These are phyloP conservation scores for Tenualosa thibaudeaui DNA, from an alignment of 2,797 vertebrate species.

Conservation along the genomic window DNA sequence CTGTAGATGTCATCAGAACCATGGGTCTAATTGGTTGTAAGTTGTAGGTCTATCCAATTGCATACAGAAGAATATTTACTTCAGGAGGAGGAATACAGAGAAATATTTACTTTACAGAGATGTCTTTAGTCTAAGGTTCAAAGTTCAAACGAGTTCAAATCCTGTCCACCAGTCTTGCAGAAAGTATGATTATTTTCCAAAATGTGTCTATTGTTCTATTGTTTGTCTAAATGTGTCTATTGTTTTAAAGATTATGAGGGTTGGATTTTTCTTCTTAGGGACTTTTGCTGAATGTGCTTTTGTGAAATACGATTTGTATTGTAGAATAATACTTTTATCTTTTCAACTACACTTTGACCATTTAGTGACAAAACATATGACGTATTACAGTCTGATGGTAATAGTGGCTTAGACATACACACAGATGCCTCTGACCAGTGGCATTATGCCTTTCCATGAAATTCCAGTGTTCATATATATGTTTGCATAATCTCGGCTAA, in stretches of 20 bases:
- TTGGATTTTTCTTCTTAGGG: not conserved
- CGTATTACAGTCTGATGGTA: not conserved
- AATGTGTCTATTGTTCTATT: too few species aligned
- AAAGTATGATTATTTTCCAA: too few species aligned
- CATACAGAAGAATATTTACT: too few species aligned
- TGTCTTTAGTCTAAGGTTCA: too few species aligned
- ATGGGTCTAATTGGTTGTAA: too few species aligned
- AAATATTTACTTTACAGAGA: too few species aligned
- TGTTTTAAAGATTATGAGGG: not conserved
- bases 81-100: too few species aligned
- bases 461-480: not conserved
- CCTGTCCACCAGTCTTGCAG: too few species aligned
- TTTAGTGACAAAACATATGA: not conserved
- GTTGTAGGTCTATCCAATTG: too few species aligned
- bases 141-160: too few species aligned
- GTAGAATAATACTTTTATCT: not conserved
- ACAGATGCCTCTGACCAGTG: not conserved
- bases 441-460: not conserved
- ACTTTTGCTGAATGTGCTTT: not conserved
- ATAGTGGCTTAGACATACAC: not conserved
- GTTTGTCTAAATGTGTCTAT: not conserved
- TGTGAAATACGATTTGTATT: not conserved
- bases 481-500: conserved; percentile 7
- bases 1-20: too few species aligned
- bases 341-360: not conserved